These are phyloP conservation scores for Anoplolepis gracilipes DNA, from an alignment of 1,140 invertebrate species.

Conservation along the genomic window DNA sequence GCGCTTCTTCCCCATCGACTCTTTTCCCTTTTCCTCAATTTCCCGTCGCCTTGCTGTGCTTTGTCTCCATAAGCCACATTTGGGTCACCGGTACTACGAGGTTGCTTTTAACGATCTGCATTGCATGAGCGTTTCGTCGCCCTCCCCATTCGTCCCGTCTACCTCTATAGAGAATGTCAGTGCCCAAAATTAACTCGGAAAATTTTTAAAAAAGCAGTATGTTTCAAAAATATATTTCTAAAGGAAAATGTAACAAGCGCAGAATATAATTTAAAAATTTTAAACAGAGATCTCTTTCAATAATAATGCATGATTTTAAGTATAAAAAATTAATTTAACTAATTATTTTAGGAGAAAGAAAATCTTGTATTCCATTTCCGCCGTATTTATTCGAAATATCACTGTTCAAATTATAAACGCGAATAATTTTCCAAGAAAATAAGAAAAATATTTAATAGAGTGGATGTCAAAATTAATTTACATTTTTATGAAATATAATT, in stretches of 20 bases:
- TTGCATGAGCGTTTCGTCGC: constrained; percentile 71
- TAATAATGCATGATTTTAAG: background rate
- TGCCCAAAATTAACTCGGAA: constrained; percentile 5
- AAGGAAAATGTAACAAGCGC: background rate
- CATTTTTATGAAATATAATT: constrained; percentile 3
- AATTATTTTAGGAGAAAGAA: background rate
- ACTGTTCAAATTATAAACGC: background rate
- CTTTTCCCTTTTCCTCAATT: constrained; percentile 57
- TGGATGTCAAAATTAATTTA: background rate
- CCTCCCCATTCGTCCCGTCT: constrained; percentile 20
- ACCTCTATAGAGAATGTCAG: constrained; percentile 13
- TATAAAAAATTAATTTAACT: too few relatives aligned
- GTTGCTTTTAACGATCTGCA: constrained; percentile 75
- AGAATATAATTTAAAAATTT: background rate
- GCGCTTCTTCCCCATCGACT: constrained; percentile 22
- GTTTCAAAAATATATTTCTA: background rate
- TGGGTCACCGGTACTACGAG: constrained; percentile 69
- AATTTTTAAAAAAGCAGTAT: background rate
- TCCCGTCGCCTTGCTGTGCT: constrained; percentile 60
- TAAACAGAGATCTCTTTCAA: too few relatives aligned
- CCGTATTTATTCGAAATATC: background rate
- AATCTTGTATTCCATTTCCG: background rate
- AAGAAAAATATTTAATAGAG: background rate
- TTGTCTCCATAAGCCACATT: constrained; percentile 75
- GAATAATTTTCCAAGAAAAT: background rate